These are phyloP conservation scores for Caenorhabditis afra DNA, from an alignment of 2,888 invertebrate genomes.

Conservation along the genomic window DNA sequence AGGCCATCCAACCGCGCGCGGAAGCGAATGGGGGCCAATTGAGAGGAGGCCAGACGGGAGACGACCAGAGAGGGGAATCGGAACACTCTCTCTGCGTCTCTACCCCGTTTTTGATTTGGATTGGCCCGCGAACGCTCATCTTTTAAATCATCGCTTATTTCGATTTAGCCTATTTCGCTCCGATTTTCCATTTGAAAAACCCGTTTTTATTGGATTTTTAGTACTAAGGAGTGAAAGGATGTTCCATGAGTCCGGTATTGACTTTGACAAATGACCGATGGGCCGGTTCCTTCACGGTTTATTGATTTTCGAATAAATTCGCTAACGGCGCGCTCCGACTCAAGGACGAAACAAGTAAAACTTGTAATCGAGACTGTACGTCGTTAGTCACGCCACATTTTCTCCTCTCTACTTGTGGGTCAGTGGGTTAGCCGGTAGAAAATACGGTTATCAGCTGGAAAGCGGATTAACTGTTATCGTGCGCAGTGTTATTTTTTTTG, in stretches of 20 bases:
- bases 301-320: slow-evolving; percentile 28
- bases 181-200: slow-evolving; percentile 34
- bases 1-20: background rate
- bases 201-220: slow-evolving; percentile 17
- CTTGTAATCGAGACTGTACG: slow-evolving; percentile 38
- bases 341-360: slow-evolving; percentile 10
- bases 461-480: background rate
- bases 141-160: slow-evolving; percentile 40
- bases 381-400: slow-evolving; percentile 38
- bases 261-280: slow-evolving; percentile 21
- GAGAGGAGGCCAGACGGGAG: slow-evolving; percentile 1
- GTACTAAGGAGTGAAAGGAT: background rate
- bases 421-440: background rate
- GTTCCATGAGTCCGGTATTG: slow-evolving; percentile 8
- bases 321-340: slow-evolving; percentile 1
- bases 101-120: slow-evolving; percentile 22
- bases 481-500: no score
- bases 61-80: background rate
- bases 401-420: background rate
- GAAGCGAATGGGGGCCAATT: background rate
- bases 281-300: slow-evolving; percentile 23
- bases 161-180: slow-evolving; percentile 17
- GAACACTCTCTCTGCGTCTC: slow-evolving; percentile 44
- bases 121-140: slow-evolving; percentile 54
- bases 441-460: no score